These are phyloP conservation scores for Ceryle rudis DNA, from an alignment of 2,797 vertebrate genomes.

Conservation along the genomic window DNA sequence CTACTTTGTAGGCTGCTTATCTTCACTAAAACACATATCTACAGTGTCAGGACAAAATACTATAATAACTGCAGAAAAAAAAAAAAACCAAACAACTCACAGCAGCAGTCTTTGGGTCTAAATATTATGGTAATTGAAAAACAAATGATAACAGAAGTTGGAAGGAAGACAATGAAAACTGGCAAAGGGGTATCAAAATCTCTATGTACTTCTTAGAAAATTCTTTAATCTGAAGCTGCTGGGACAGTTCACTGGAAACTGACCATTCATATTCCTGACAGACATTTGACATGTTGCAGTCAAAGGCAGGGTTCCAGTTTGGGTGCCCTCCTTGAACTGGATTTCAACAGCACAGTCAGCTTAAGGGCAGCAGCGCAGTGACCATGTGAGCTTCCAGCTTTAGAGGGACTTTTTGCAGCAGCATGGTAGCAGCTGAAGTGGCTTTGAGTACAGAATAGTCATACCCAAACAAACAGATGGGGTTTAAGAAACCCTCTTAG, in stretches of 20 bases:
- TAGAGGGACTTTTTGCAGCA: background rate
- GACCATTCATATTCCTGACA: background rate
- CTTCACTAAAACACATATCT: background rate
- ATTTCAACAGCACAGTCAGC: background rate
- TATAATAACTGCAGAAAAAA: background rate
- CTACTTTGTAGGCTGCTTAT: background rate
- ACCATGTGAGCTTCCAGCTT: background rate
- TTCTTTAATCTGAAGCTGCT: background rate
- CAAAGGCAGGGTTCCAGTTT: fast-evolving
- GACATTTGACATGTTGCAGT: fast-evolving
- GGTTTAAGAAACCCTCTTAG: background rate
- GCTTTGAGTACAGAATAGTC: background rate
- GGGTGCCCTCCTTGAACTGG: background rate
- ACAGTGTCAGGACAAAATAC: background rate
- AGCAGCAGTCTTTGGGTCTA: background rate
- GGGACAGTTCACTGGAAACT: background rate
- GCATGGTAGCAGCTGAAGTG: background rate
- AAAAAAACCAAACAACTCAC: too few relatives aligned
- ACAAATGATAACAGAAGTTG: fast-evolving
- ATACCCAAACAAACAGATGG: background rate
- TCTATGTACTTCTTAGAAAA: fast-evolving
- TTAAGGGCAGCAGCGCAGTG: background rate
- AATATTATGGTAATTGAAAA: background rate
- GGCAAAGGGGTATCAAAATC: background rate
- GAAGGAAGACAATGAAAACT: background rate